Evolutionary conservation across 2,888 invertebrate species (phyloP), one percentile per base, ranked within the genome.

Genomic region (Platycheirus albimanus): DNA sequence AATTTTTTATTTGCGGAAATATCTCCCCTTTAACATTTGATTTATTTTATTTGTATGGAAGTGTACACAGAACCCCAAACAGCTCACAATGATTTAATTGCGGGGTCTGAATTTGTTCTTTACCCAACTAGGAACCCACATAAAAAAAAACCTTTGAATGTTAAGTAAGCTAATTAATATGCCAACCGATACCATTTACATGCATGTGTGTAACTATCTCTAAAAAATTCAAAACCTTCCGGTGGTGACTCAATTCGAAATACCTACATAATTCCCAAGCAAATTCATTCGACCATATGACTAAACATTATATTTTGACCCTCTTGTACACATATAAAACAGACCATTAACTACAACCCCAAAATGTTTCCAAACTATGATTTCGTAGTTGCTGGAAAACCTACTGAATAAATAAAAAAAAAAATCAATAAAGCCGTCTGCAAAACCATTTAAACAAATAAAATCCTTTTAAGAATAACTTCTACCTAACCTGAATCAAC

Each of bases 371-470:
- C 51, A 63, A 49, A 41, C 15, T 33, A 33, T 4, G 30, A 8
- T 33, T 3, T 6, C 3, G 6, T 6, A 1, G 30, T 33, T 33
- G 30, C 7, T 8, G 7, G 8, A 7, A 51, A 24, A 19, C 49
- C 38, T 28, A 70, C 20, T 6, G 10, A 30, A 47, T 5, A 17
- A 24, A 24, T 20, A 2, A 10, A 71, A 19, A 67, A n/a, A 56
- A 54, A 47, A 74, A 66, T 74, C 74, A 66, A 74, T 74, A 66
- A 45, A 66, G 7, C 47, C 17, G 54, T 66, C 36, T 64, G 13
- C 5, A 45, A 36, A 5, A 33, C 33, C 20, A 11, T 24, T 33
- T 8, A 33, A 17, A 51, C 52, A 38, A 38, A 56, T 41, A 52
- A 54, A 64, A 38, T 51, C 30, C 52, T 20, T 63, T 24, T 41